Conservation (phyloP, 2,797 vertebrate species). For the Chromis chromis region DNA sequence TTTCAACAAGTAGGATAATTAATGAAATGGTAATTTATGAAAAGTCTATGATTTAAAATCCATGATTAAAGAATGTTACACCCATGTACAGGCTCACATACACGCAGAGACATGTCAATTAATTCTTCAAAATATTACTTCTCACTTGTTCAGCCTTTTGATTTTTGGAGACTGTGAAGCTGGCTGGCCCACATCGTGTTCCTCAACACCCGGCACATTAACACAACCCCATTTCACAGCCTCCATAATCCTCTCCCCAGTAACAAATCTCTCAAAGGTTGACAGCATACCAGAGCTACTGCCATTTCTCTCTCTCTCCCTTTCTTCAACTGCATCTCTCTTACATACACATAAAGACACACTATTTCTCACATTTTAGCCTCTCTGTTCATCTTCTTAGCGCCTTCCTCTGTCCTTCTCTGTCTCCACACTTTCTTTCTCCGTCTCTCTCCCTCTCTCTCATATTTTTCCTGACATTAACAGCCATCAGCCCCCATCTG, state of each 20-base stretch:
- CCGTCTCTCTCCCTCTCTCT: slow-evolving; percentile 11
- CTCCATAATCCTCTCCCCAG: slow-evolving; percentile 74
- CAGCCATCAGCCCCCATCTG: slow-evolving; percentile 69
- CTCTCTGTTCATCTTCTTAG: slow-evolving; percentile 50
- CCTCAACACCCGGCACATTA: slow-evolving; percentile 74
- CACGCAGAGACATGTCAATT: slow-evolving; percentile 30
- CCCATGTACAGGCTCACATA: slow-evolving; percentile 11
- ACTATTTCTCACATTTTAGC: slow-evolving; percentile 44
- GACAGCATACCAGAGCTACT: slow-evolving; percentile 64
- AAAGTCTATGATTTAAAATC: slow-evolving; percentile 40
- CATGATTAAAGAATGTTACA: slow-evolving; percentile 43
- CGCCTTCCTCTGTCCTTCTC: slow-evolving; percentile 18
- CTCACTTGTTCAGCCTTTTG: slow-evolving; percentile 62
- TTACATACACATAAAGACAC: slow-evolving; percentile 58
- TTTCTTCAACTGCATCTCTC: slow-evolving; percentile 40
- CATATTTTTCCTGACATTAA: slow-evolving; percentile 71
- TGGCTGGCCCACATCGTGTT: slow-evolving; percentile 60
- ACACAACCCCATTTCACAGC: slow-evolving; percentile 76
- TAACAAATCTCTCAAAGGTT: slow-evolving; percentile 80
- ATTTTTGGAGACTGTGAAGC: slow-evolving; percentile 64
- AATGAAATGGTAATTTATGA: slow-evolving; percentile 53
- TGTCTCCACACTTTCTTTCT: slow-evolving; percentile 21
- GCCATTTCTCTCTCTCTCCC: slow-evolving; percentile 53
- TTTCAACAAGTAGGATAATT: slow-evolving; percentile 48
- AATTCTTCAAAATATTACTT: slow-evolving; percentile 55